Evolutionary conservation across 2,797 vertebrate genomes (phyloP).

Genomic region (Streptopelia turtur): DNA sequence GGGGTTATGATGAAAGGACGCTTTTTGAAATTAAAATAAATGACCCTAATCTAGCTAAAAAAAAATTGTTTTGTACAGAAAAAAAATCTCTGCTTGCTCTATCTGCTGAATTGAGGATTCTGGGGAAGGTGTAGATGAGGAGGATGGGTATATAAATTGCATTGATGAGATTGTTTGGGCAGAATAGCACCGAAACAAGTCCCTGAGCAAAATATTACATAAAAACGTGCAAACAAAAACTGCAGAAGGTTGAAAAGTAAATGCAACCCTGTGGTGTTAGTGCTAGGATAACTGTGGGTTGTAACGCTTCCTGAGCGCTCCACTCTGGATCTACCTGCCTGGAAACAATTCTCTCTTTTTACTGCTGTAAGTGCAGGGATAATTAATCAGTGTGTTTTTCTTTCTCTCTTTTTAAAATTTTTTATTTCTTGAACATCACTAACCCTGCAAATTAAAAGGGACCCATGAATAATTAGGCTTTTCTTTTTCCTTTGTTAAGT

Average conservation of each 20-base stretch:
- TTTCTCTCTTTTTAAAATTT: background rate
- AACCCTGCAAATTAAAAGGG: conserved; percentile 46
- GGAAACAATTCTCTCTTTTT: background rate
- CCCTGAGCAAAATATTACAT: background rate
- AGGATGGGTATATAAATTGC: background rate
- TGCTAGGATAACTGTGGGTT: background rate
- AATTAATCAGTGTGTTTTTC: conserved; percentile 39
- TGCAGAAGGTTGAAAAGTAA: background rate
- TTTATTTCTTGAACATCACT: background rate
- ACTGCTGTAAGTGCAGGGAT: background rate
- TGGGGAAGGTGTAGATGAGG: background rate
- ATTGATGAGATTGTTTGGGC: background rate
- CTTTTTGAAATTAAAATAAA: background rate
- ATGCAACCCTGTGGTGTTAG: background rate
- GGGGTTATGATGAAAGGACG: background rate
- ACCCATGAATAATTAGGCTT: conserved; percentile 52
- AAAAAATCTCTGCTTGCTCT: background rate
- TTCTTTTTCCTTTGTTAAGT: conserved; percentile 54
- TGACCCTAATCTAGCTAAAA: background rate
- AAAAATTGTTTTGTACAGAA: background rate
- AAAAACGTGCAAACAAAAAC: background rate
- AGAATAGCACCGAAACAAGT: background rate
- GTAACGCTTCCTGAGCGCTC: background rate
- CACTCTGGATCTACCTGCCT: background rate
- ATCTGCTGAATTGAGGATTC: background rate